Evolutionary conservation across 2,113 vertebrate genomes (phyloP).

Genomic region (Cebidichthys violaceus): DNA sequence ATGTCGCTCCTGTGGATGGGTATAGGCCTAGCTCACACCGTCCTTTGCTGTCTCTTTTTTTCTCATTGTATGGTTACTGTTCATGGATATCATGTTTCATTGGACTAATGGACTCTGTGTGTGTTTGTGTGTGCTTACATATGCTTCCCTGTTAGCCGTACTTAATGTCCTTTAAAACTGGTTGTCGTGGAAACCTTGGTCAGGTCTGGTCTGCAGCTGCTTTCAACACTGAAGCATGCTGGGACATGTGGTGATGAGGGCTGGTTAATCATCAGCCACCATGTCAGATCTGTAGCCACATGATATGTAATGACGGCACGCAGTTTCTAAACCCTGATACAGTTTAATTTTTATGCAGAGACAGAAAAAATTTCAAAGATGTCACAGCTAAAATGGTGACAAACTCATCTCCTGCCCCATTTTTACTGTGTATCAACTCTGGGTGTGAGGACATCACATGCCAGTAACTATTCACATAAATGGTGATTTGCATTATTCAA

Average conservation of each 20-base stretch:
- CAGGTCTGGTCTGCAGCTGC: conserved; percentile 67
- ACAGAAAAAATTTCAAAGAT: neutral
- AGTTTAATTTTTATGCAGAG: neutral
- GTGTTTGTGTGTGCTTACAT: conserved; percentile 18
- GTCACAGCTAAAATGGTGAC: neutral
- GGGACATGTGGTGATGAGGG: conserved; percentile 45
- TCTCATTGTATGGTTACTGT: neutral
- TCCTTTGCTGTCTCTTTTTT: neutral
- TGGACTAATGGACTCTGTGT: conserved; percentile 24
- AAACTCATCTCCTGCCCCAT: neutral
- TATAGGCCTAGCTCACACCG: neutral
- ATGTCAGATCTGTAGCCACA: conserved; percentile 8
- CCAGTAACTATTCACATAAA: neutral
- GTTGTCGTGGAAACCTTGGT: conserved; percentile 71
- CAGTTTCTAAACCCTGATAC: neutral
- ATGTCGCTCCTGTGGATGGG: conserved; percentile 8
- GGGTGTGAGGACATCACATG: neutral
- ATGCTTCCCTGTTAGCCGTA: conserved; percentile 22
- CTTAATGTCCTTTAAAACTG: conserved; percentile 25
- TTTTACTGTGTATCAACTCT: neutral
- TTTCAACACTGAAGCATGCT: conserved; percentile 55
- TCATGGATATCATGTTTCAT: conserved; percentile 8
- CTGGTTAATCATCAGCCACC: conserved; percentile 50
- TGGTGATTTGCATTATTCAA: neutral
- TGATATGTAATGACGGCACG: conserved; percentile 1